Conservation (phyloP, 2,888 invertebrate species). For the Zhuqinia jingwanae region DNA sequence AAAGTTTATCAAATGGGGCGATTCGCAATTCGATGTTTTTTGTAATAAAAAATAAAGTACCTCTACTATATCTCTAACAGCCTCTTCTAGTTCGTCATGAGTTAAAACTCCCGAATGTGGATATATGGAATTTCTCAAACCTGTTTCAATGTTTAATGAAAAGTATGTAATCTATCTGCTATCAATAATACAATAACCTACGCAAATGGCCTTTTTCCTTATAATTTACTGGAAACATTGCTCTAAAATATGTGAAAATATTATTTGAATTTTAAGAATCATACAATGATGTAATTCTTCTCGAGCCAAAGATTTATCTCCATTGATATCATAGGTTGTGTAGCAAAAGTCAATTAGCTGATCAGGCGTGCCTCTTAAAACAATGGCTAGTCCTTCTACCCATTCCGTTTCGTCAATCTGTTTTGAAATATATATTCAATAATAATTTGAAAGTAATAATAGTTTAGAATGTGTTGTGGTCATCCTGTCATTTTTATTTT, state of each 20-base stretch:
- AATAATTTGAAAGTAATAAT: background rate
- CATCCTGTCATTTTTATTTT: background rate
- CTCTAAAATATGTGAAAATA: background rate
- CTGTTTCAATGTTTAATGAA: background rate
- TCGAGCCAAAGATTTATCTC: conserved; percentile 70
- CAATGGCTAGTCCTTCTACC: conserved; percentile 64
- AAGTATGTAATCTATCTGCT: no score
- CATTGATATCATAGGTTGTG: conserved; percentile 68
- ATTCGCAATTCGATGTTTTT: no score
- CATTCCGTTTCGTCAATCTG: conserved; percentile 70
- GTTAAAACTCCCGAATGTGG: conserved; percentile 65
- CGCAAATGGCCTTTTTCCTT: no score
- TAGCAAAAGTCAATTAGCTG: conserved; percentile 72
- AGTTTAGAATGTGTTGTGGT: background rate
- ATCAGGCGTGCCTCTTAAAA: conserved; percentile 58
- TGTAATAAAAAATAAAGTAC: no score
- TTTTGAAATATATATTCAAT: background rate
- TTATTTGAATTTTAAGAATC: no score
- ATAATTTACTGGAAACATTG: background rate
- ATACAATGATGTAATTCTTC: conserved; percentile 67
- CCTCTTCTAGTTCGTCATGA: conserved; percentile 68
- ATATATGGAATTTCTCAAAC: conserved; percentile 55
- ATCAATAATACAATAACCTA: no score
- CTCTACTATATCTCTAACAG: conserved; percentile 68
- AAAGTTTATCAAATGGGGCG: no score